A percentile compares a stretch with the other conserved stretches of the same genome.
These are phyloP conservation scores for Diarsia brunnea DNA, from an alignment of 2,888 invertebrate genomes.

Conservation along the genomic window DNA sequence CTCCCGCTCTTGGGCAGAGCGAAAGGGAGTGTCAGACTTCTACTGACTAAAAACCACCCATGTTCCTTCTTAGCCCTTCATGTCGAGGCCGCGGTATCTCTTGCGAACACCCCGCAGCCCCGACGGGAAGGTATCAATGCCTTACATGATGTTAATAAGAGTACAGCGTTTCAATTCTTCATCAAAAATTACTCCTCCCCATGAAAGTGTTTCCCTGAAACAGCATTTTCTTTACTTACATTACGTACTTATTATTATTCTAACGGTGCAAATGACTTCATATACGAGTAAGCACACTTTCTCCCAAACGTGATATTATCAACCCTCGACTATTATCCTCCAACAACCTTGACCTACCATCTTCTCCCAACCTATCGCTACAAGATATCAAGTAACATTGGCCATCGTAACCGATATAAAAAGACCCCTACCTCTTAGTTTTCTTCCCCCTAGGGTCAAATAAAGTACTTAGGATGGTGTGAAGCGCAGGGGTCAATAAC, in stretches of 20 bases:
- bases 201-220: not conserved
- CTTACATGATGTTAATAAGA: too few species aligned
- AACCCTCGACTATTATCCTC: slow-evolving; percentile 17
- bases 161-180: too few species aligned
- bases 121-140: too few species aligned
- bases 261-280: slow-evolving; percentile 41
- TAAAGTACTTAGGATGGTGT: slow-evolving; percentile 48
- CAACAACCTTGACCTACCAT: not conserved
- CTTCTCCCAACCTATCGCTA: not conserved
- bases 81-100: too few species aligned
- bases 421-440: slow-evolving; percentile 52
- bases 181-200: not conserved
- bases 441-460: slow-evolving; percentile 48
- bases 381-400: slow-evolving; percentile 13
- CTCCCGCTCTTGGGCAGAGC: too few species aligned
- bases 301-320: slow-evolving; percentile 47
- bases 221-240: not conserved
- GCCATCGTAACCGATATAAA: slow-evolving; percentile 34
- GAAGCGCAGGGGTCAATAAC: slow-evolving; percentile 41
- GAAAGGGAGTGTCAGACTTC: too few species aligned
- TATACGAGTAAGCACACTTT: slow-evolving; percentile 27
- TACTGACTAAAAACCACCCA: too few species aligned
- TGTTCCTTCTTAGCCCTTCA: too few species aligned
- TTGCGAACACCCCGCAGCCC: too few species aligned
- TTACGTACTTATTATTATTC: slow-evolving; percentile 30